Base-by-base conservation (phyloP, 2,888 invertebrate genomes). In the Trileptium ribeirensis region DNA sequence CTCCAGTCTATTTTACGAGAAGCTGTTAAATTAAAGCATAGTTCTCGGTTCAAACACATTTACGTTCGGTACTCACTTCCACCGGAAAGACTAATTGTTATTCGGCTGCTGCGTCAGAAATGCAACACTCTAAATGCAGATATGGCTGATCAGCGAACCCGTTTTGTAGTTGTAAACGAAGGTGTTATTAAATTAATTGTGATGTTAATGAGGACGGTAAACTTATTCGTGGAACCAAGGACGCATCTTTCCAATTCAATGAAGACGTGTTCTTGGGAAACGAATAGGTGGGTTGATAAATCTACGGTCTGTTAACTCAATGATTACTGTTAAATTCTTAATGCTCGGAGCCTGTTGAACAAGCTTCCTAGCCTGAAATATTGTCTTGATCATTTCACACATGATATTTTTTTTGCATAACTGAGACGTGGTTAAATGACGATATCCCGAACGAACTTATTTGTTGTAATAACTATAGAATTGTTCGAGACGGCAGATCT, bases 341-440 rank as follows among this genome's bases (percentile, higher is more conserved):
- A 64, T 64, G 70, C 70, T 19, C 70, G 70, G 8, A 70, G 70
- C n/a, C 70, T 70, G 70, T 29, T 70, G 31, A 70, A 70, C 33
- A 70, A 70, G 36, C n/a, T 70, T 8, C 3, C 31, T 70, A 31
- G n/a, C 19, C n/a, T 70, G 15, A 8, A 70, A 70, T 36, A 15
- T 29, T 19, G 15, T 19, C 33, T 70, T 31, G 33, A 29, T 70
- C 19, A 70, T 15, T 8, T 15, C 33, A 36, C 15, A 15, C n/a
- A 19, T 70, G 70, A 70, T 36, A 70, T 70, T 70, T 29, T n/a
- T n/a, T 19, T 29, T 70, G 31, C 15, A 36, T 70, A 36, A 19
- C 70, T 15, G 70, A 70, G n/a, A 70, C 70, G 3, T 70, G 70
- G 70, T 70, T 70, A 36, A 8, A 70, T 36, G 36, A 36, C 19